These are phyloP conservation scores for Cryptophagus acutangulus DNA, from an alignment of 2,888 invertebrate species.

Conservation along the genomic window DNA sequence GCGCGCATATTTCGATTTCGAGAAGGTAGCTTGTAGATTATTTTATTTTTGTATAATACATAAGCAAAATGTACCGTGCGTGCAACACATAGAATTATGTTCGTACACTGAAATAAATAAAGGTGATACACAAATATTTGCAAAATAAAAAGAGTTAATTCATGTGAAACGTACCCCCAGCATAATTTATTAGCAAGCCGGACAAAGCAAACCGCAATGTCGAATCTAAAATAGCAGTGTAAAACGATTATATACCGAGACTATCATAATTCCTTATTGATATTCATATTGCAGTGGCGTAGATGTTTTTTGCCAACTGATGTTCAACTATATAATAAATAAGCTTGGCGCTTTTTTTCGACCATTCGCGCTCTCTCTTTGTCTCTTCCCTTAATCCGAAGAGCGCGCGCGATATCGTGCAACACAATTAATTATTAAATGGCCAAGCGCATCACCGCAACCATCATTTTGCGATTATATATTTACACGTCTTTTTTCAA, in stretches of 20 bases:
- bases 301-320: too few relatives aligned
- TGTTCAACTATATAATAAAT: too few relatives aligned
- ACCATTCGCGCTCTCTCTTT: too few relatives aligned
- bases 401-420: too few relatives aligned
- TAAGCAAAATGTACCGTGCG: constrained; percentile 23
- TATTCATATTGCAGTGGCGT: constrained; percentile 43
- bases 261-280: constrained; percentile 45
- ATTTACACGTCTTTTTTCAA: constrained; percentile 11
- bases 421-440: too few relatives aligned
- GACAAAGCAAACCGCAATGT: constrained; percentile 45
- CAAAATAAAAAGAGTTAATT: constrained; percentile 40
- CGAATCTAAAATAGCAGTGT: constrained; percentile 42
- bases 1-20: too few relatives aligned
- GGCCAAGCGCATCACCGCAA: too few relatives aligned
- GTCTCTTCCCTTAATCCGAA: too few relatives aligned
- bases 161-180: constrained; percentile 38
- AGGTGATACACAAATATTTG: constrained; percentile 45
- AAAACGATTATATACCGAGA: constrained; percentile 41
- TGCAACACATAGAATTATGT: constrained; percentile 39
- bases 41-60: background rate
- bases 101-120: constrained; percentile 42
- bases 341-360: constrained; percentile 9
- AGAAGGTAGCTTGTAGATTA: too few relatives aligned
- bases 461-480: constrained; percentile 35
- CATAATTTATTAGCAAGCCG: constrained; percentile 42